Conservation (phyloP, 2,113 vertebrate species). For the Halcyon senegalensis region DNA sequence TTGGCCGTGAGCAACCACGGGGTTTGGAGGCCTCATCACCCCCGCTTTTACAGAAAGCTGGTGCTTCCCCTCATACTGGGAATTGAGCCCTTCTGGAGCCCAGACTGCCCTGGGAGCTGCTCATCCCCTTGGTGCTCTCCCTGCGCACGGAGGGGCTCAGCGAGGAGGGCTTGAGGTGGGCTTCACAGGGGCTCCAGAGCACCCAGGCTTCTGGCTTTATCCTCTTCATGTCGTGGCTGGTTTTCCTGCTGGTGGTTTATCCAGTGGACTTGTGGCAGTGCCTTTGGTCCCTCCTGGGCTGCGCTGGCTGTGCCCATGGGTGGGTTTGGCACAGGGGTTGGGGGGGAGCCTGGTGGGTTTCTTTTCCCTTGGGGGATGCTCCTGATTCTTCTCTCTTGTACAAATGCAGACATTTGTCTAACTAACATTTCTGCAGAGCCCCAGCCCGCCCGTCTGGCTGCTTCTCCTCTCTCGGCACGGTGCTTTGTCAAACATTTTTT, state of each 20-base stretch:
- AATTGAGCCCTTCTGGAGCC: not conserved
- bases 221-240: not conserved
- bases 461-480: not conserved
- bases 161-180: accelerated
- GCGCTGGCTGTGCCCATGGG: not conserved
- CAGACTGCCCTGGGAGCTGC: not conserved
- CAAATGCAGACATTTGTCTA: too few species aligned
- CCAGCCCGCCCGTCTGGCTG: accelerated
- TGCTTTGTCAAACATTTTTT: not conserved
- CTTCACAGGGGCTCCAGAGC: accelerated
- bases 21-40: not conserved
- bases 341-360: not conserved
- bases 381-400: not conserved
- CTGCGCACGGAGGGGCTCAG: not conserved
- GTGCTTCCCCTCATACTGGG: not conserved
- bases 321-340: accelerated
- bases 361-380: not conserved
- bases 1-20: accelerated
- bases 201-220: not conserved
- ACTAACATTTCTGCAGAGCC: accelerated
- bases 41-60: too few species aligned
- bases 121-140: accelerated
- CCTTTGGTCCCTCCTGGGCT: not conserved
- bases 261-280: accelerated
- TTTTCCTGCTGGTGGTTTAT: accelerated